Conservation (phyloP, 2,888 invertebrate genomes). For the Uropetala carovei region DNA sequence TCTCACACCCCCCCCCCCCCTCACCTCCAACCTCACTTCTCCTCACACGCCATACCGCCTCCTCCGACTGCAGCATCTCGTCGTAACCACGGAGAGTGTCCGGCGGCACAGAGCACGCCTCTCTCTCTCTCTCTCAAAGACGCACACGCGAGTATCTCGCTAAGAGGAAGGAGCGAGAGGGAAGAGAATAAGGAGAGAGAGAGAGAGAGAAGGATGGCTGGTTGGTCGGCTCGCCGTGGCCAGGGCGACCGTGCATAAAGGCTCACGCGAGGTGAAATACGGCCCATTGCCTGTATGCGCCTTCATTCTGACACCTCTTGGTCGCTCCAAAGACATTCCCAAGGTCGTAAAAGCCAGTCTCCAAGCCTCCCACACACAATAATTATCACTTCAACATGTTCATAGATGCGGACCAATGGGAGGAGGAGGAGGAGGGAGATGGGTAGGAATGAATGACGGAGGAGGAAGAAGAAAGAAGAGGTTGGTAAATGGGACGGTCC, state of each 20-base stretch:
- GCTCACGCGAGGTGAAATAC: constrained; percentile 19
- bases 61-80: background rate
- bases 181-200: background rate
- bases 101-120: background rate
- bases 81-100: background rate
- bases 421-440: background rate
- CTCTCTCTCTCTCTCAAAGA: background rate
- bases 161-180: background rate
- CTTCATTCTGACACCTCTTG: constrained; percentile 30
- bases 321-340: constrained; percentile 1
- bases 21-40: no score
- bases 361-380: constrained; percentile 39
- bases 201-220: background rate
- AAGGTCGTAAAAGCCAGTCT: constrained; percentile 23
- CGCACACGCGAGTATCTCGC: background rate
- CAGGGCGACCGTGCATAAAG: background rate
- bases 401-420: constrained; percentile 34
- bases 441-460: background rate
- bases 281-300: constrained; percentile 23
- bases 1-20: no score
- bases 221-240: background rate
- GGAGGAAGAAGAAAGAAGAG: background rate
- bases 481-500: no score
- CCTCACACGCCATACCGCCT: background rate
- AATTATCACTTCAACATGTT: constrained; percentile 47